phyloP scores from a whole-genome alignment of 2,113 vertebrate species.

The Onychorhynchus coronatus region DNA sequence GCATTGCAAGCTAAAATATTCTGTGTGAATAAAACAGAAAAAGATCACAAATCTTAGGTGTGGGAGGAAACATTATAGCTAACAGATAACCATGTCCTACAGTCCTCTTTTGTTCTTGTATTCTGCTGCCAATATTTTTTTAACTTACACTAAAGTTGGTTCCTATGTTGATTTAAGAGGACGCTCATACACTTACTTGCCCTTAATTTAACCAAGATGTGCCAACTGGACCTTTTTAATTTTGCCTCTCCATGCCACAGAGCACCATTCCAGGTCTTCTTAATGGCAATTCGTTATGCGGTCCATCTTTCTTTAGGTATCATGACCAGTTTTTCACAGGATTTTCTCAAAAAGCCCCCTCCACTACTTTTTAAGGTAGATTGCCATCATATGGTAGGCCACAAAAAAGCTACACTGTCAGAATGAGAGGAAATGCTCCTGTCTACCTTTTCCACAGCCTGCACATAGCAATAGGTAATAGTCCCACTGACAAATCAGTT shows the following conservation, averaged over 20 bases:
- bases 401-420: neutral
- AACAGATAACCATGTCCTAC: accelerated
- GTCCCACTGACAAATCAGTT: neutral
- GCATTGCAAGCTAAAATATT: neutral
- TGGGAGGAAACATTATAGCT: neutral
- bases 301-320: neutral
- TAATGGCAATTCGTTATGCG: neutral
- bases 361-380: neutral
- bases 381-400: neutral
- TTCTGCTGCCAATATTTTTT: neutral
- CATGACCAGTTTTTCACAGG: neutral
- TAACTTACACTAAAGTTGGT: neutral
- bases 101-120: neutral
- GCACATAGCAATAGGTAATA: neutral
- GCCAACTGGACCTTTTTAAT: neutral
- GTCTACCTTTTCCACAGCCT: neutral
- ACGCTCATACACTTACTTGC: neutral
- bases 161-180: neutral
- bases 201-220: neutral
- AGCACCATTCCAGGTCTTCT: neutral
- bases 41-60: neutral
- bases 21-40: neutral
- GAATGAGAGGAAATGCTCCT: neutral
- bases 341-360: neutral
- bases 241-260: accelerated